These are phyloP conservation scores for Paedocypris sp. DNA, from an alignment of 2,113 vertebrate genomes.

Conservation along the genomic window DNA sequence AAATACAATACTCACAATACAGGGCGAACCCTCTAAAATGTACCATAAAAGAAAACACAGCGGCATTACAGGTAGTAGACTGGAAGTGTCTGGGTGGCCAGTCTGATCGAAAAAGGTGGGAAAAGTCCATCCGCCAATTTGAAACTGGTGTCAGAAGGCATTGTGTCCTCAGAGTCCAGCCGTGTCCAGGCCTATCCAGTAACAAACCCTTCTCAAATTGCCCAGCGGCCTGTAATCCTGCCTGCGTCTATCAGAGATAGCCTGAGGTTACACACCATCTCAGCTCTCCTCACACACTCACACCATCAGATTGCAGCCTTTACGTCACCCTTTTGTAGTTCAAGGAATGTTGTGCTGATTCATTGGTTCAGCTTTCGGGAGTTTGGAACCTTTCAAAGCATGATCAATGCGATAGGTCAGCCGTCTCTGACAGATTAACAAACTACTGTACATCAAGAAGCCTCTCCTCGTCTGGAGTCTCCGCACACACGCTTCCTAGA, in stretches of 20 bases:
- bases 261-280: slow-evolving; percentile 21
- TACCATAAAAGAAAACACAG: too few relatives aligned
- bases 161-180: not conserved
- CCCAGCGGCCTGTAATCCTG: slow-evolving; percentile 6
- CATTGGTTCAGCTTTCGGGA: slow-evolving; percentile 15
- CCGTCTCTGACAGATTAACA: not conserved
- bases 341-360: slow-evolving; percentile 19
- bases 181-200: slow-evolving; percentile 3
- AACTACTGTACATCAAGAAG: not conserved
- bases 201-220: not conserved
- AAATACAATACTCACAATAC: too few relatives aligned
- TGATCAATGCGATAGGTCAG: not conserved
- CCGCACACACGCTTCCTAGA: too few relatives aligned
- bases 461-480: too few relatives aligned
- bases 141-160: slow-evolving; percentile 20
- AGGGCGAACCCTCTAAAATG: too few relatives aligned
- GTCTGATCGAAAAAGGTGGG: slow-evolving; percentile 3
- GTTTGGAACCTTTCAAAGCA: slow-evolving; percentile 3
- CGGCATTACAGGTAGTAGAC: too few relatives aligned
- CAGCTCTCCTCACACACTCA: not conserved
- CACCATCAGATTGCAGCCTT: slow-evolving; percentile 21
- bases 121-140: slow-evolving; percentile 23
- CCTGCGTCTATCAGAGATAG: slow-evolving; percentile 21
- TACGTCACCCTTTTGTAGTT: slow-evolving; percentile 11
- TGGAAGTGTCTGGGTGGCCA: slow-evolving; percentile 24